phyloP scores from a whole-genome alignment of 2,888 invertebrate species.

The Campopleginae sp. region DNA sequence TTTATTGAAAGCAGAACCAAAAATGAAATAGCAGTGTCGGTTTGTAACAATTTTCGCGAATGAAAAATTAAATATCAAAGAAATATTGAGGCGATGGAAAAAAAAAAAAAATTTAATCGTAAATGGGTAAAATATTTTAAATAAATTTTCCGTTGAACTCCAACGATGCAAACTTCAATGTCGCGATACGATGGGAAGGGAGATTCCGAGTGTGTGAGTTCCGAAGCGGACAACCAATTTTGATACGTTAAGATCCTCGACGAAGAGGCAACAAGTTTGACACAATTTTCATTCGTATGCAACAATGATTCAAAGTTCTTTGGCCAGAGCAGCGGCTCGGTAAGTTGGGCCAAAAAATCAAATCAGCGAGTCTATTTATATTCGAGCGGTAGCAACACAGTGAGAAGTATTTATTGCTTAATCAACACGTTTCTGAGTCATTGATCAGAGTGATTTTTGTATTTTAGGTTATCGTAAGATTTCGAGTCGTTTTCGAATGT shows the following conservation, averaged over 20 bases:
- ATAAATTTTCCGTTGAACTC: too few species aligned
- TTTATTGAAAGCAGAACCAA: too few species aligned
- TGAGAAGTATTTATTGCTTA: background rate
- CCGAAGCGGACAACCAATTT: conserved; percentile 12
- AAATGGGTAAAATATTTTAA: too few species aligned
- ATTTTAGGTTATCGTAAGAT: background rate
- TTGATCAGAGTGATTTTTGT: background rate
- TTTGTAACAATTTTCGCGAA: too few species aligned
- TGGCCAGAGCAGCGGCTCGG: conserved; percentile 21
- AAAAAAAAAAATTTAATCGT: too few species aligned
- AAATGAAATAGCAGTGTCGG: too few species aligned
- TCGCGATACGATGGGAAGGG: too few species aligned
- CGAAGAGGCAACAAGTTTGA: conserved; percentile 43
- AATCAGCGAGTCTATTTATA: background rate
- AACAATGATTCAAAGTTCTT: conserved; percentile 29
- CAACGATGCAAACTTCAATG: too few species aligned
- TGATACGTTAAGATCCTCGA: conserved; percentile 2
- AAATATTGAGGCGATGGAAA: too few species aligned
- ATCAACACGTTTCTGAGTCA: background rate
- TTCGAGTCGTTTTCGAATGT: background rate
- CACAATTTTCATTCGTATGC: background rate
- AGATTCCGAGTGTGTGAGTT: background rate
- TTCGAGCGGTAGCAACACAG: background rate
- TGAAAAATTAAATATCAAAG: too few species aligned
- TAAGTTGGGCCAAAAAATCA: conserved; percentile 6